phyloP scores from a whole-genome alignment of 2,797 vertebrate species.

The Ctenosaura bakeri region DNA sequence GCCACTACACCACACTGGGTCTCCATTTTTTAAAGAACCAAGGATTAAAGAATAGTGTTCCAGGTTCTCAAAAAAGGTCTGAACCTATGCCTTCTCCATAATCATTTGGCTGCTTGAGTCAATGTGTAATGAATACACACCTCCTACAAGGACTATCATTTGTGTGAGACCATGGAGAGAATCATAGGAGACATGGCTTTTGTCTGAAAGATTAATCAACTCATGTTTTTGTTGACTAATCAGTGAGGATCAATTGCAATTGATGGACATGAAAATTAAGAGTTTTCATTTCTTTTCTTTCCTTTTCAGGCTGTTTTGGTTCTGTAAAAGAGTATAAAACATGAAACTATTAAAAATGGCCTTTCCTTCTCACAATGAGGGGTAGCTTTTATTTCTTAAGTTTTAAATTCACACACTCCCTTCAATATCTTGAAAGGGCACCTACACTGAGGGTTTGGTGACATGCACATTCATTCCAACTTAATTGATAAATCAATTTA shows the following conservation, averaged over 20 bases:
- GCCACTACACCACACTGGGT: no score
- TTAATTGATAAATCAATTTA: not conserved
- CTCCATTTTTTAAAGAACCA: not conserved
- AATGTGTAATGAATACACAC: not conserved
- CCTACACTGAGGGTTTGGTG: not conserved
- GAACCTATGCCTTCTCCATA: not conserved
- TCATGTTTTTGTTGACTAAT: not conserved
- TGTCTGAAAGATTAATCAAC: not conserved
- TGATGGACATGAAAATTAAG: not conserved
- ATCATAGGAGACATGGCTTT: not conserved
- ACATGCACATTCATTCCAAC: constrained; percentile 11
- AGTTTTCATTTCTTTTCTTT: no score
- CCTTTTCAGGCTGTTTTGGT: not conserved
- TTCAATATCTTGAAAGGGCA: constrained; percentile 4
- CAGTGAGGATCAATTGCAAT: not conserved
- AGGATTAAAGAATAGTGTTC: not conserved
- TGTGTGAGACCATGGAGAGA: not conserved
- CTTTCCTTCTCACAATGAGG: not conserved
- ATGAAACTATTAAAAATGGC: not conserved
- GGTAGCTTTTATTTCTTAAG: not conserved
- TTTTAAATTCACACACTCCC: not conserved
- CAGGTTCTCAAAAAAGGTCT: not conserved
- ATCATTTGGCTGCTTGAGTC: not conserved
- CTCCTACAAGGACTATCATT: not conserved
- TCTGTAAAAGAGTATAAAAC: not conserved